Conservation (phyloP, 1,140 invertebrate species). For the Schlechtendalia chinensis region DNA sequence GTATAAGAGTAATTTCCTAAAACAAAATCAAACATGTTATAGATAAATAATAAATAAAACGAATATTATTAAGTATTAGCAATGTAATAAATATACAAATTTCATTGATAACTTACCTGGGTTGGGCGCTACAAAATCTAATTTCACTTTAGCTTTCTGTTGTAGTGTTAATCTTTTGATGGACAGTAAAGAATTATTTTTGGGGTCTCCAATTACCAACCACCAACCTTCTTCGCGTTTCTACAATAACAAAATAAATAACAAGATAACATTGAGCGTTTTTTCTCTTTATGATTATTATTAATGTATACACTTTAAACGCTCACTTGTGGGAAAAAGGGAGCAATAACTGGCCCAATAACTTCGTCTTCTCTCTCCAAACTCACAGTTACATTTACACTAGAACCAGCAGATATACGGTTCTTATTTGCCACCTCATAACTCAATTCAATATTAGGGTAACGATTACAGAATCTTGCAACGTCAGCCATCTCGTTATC, state of each 20-base stretch:
- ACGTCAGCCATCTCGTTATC: constrained; percentile 94
- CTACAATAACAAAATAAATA: constrained; percentile 58
- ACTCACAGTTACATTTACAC: constrained; percentile 85
- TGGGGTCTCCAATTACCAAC: constrained; percentile 97
- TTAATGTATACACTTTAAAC: not conserved
- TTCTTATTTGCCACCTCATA: constrained; percentile 89
- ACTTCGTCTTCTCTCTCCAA: constrained; percentile 96
- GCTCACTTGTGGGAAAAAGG: constrained; percentile 89
- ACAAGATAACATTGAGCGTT: constrained; percentile 50
- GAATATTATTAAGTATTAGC: too few relatives aligned
- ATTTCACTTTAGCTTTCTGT: constrained; percentile 88
- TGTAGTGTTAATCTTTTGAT: constrained; percentile 94
- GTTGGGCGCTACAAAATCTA: constrained; percentile 91
- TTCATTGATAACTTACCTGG: constrained; percentile 57
- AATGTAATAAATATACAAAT: constrained; percentile 17
- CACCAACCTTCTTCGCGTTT: constrained; percentile 99
- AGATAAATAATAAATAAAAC: constrained; percentile 5
- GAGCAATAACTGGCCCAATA: constrained; percentile 94
- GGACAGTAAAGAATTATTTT: constrained; percentile 88
- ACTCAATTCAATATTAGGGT: constrained; percentile 96
- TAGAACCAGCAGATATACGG: constrained; percentile 71
- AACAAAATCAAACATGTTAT: constrained; percentile 45
- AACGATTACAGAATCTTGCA: constrained; percentile 96
- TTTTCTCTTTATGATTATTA: not conserved
- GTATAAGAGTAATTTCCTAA: constrained; percentile 83